Conservation (phyloP, 2,888 invertebrate species). For the Netelia fuscicornis region DNA sequence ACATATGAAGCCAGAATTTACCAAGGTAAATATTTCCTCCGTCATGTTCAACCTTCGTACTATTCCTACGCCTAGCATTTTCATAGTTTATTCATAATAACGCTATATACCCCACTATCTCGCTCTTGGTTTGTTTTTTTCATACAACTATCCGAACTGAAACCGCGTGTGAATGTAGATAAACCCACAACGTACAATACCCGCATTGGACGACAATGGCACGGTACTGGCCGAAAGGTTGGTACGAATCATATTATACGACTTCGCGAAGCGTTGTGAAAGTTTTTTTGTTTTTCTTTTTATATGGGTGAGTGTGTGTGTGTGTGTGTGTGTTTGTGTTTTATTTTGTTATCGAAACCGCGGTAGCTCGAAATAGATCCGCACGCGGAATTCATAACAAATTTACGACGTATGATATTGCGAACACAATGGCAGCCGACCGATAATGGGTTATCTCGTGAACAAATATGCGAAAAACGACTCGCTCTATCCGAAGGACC, state of each 20-base stretch:
- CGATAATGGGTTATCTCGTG: slow-evolving; percentile 92
- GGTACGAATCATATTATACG: slow-evolving; percentile 44
- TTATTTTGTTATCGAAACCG: not conserved
- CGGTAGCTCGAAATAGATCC: not conserved
- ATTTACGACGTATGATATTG: not conserved
- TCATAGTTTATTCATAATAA: not conserved
- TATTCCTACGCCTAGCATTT: not conserved
- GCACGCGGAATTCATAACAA: not conserved
- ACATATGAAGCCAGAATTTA: slow-evolving; percentile 88
- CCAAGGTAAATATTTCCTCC: slow-evolving; percentile 86
- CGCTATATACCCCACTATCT: not conserved
- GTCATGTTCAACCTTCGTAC: not conserved
- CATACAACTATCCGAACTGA: not conserved
- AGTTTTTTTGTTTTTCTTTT: slow-evolving; percentile 18
- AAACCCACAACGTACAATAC: slow-evolving; percentile 94
- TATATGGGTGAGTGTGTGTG: not conserved
- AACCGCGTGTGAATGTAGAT: slow-evolving; percentile 85
- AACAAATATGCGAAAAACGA: slow-evolving; percentile 93
- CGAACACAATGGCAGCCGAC: slow-evolving; percentile 86
- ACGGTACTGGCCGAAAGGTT: slow-evolving; percentile 92
- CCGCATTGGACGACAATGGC: slow-evolving; percentile 93
- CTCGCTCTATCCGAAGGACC: slow-evolving; percentile 91
- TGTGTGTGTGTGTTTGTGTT: not conserved
- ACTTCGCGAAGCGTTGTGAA: slow-evolving; percentile 16
- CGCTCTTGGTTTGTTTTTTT: not conserved